A percentile compares a stretch with the other conserved stretches of the same genome.
These are phyloP conservation scores for Bombycilla garrulus DNA, from an alignment of 2,113 vertebrate species.

Conservation along the genomic window DNA sequence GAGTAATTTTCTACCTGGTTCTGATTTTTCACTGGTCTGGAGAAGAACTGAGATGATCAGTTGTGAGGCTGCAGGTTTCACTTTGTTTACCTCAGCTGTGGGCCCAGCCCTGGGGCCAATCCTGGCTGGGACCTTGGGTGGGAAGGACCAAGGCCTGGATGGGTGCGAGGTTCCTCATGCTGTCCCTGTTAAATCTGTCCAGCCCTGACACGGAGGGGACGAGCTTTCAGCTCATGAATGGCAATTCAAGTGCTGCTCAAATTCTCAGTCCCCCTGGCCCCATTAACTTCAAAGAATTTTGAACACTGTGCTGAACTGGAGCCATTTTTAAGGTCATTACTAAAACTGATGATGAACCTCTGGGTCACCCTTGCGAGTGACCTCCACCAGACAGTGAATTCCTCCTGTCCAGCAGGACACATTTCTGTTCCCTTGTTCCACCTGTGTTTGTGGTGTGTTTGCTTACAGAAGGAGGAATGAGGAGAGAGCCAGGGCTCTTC, in stretches of 20 bases:
- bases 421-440: background rate
- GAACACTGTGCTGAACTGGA: background rate
- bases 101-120: background rate
- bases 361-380: background rate
- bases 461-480: background rate
- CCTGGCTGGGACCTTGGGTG: background rate
- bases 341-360: background rate
- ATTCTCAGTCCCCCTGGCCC: background rate
- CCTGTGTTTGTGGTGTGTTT: background rate
- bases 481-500: background rate
- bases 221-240: background rate
- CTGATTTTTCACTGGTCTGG: background rate
- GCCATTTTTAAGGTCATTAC: background rate
- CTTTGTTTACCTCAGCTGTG: background rate
- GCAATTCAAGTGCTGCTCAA: background rate
- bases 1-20: background rate
- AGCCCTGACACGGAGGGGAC: background rate
- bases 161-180: rapidly evolving
- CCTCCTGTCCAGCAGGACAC: background rate
- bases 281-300: background rate
- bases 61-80: background rate
- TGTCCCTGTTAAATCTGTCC: background rate
- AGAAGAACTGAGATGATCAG: background rate
- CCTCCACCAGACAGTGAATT: background rate
- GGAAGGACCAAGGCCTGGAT: background rate